These are phyloP conservation scores for Oeneis ivallda DNA, from an alignment of 2,888 invertebrate genomes.

Conservation along the genomic window DNA sequence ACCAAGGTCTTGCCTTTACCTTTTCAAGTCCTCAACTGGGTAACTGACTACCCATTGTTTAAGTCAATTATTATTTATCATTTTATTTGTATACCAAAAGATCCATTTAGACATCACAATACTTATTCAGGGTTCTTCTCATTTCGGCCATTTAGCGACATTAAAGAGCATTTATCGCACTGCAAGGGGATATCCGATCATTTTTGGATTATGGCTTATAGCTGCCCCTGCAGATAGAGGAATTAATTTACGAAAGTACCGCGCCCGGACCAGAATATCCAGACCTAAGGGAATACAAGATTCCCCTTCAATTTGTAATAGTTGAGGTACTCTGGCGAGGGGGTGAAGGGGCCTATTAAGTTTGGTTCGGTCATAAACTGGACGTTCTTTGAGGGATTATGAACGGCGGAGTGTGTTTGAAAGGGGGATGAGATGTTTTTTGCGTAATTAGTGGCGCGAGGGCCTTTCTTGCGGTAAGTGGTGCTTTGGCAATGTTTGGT, in stretches of 20 bases:
- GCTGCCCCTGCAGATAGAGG: slow-evolving; percentile 71
- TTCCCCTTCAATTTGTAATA: slow-evolving; percentile 25
- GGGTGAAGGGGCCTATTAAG: slow-evolving; percentile 43
- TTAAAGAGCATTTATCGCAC: slow-evolving; percentile 74
- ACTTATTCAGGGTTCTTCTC: slow-evolving; percentile 27
- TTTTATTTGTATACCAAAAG: neutral
- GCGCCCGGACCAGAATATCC: slow-evolving; percentile 50
- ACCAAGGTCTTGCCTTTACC: no score
- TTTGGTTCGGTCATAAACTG: slow-evolving; percentile 60
- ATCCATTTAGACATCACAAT: slow-evolving; percentile 18
- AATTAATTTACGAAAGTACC: slow-evolving; percentile 73
- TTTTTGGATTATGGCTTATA: slow-evolving; percentile 79
- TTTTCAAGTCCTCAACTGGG: no score
- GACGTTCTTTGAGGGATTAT: slow-evolving; percentile 79
- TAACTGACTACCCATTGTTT: neutral
- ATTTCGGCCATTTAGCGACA: slow-evolving; percentile 61
- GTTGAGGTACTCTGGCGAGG: slow-evolving; percentile 28
- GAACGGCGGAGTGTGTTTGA: slow-evolving; percentile 57
- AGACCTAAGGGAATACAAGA: slow-evolving; percentile 52
- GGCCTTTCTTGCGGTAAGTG: slow-evolving; percentile 59
- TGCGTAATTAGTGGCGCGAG: slow-evolving; percentile 73
- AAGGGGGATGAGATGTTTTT: slow-evolving; percentile 67
- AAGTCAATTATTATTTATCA: neutral
- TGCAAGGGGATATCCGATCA: slow-evolving; percentile 70
- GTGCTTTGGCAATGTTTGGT: slow-evolving; percentile 43